Evolutionary conservation across 2,888 invertebrate species (phyloP).

Genomic region (Cremastobaeus sp.): DNA sequence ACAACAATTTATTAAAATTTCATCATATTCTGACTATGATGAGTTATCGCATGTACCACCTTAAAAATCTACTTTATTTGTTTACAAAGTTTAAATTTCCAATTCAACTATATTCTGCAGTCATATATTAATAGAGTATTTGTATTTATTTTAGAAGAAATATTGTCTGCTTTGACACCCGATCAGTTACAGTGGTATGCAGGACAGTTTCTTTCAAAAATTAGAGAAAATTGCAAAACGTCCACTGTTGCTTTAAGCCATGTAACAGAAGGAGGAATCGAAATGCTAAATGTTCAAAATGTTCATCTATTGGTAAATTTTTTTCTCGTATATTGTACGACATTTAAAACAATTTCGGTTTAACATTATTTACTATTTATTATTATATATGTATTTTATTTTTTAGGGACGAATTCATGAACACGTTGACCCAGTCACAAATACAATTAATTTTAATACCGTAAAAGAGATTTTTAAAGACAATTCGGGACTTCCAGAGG

Average conservation of each 20-base stretch:
- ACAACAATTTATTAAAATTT: too few species aligned
- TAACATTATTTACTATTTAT: too few species aligned
- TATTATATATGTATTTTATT: too few species aligned
- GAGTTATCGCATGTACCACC: too few species aligned
- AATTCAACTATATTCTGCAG: too few species aligned
- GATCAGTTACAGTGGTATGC: conserved; percentile 24
- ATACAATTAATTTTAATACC: neutral
- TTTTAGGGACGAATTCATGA: too few species aligned
- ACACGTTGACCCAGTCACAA: neutral
- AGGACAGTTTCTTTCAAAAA: conserved; percentile 8
- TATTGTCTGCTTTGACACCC: neutral
- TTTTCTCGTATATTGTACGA: too few species aligned
- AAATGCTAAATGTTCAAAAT: conserved; percentile 13
- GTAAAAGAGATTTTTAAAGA: neutral
- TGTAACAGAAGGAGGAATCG: conserved; percentile 5
- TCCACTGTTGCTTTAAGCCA: conserved; percentile 1
- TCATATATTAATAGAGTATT: too few species aligned
- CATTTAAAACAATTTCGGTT: too few species aligned
- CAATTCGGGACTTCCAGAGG: neutral
- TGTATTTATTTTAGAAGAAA: conserved; percentile 1
- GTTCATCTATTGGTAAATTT: conserved; percentile 15
- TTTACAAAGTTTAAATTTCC: too few species aligned
- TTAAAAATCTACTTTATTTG: too few species aligned
- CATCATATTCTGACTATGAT: too few species aligned
- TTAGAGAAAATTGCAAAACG: conserved; percentile 15